Evolutionary conservation across 2,888 invertebrate genomes (phyloP), one percentile per base, ranked within the genome.

Genomic region (Brenthis ino): DNA sequence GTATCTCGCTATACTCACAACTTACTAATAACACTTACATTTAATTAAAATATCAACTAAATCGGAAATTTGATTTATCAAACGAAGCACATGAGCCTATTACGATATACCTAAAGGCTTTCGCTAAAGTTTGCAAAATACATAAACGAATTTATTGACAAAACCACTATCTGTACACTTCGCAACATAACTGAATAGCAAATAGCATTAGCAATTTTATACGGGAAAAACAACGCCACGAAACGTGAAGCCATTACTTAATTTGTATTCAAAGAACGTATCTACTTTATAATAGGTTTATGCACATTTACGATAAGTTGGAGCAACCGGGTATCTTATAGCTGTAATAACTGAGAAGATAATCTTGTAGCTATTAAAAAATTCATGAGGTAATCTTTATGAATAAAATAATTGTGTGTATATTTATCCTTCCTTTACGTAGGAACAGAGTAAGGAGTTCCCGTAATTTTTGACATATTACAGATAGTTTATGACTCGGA

Each of bases 261-360:
- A 71, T 74, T 74, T 71, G 66, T 71, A 73, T 74, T 71, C 74
- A 68, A 57, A 48, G 47, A 37, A 64, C 53, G 57, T 64, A 55
- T 66, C 64, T 53, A 56, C 58, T 65, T 74, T 68, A 70, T 71
- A 69, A 74, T 68, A 64, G 67, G 58, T 60, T 70, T 58, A 67
- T 64, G 55, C 60, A 70, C 64, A 64, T 57, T 55, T 58, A 58
- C 53, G 68, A 64, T 68, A 68, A 63, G 53, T 67, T 63, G 56
- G 61, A 47, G 53, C n/a, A 63, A 57, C 67, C 28, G 43, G 60
- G 54, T 60, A 55, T 50, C 60, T 60, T 16, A 13, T 28, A 50
- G 16, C 28, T 60, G 50, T 48, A 28, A 50, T 33, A 50, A 50
- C 50, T 11, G 12, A 50, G 50, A 28, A 33, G 33, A 11, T 24